Base-by-base conservation (phyloP, 2,113 vertebrate genomes). In the Aegithalos caudatus region DNA sequence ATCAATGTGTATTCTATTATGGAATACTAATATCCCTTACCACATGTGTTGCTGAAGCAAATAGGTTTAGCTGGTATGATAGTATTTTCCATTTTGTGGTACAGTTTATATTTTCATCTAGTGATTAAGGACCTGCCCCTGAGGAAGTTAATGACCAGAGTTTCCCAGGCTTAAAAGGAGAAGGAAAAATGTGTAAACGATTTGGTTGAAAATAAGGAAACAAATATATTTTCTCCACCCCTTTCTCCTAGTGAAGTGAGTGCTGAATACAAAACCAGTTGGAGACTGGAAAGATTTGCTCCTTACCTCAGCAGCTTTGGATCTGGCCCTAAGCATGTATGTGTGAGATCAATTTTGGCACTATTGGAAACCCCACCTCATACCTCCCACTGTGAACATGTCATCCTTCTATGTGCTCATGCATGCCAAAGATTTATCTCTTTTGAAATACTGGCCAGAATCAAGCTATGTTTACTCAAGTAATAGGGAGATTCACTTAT, bases 331-430 rank as follows among this genome's bases (percentile, higher is more conserved):
- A 38, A 54, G 60, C 7, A 44, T 54, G 27, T 53, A 95, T 86
- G 67, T 92, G 72, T 93, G 92, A 95, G 67, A 96, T n/a, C 94
- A 89, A 91, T 80, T 96, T 96, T 98, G 97, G 95, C 97, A 97
- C 95, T 92, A 66, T 54, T 91, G 56, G 51, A 84, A 94, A 44
- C 97, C 95, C 91, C 97, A 96, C 98, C 98, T 97, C 86, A 98
- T 97, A 98, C 98, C 98, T 98, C 98, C 98, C 98, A 98, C 97
- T 50, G 71, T 14, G 98, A 97, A 76, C 38, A 94, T 97, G 96
- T 92, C 97, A 70, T 96, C 78, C 93, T 96, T 95, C 95, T 97
- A 95, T 98, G 82, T 96, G 98, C 94, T 98, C 16, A 6, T 97
- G 92, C 98, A 95, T 91, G 97, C 86, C 96, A 92, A 66, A 90